These are phyloP conservation scores for Fissipunctia ypsillon DNA, from an alignment of 2,888 invertebrate species.

Conservation along the genomic window DNA sequence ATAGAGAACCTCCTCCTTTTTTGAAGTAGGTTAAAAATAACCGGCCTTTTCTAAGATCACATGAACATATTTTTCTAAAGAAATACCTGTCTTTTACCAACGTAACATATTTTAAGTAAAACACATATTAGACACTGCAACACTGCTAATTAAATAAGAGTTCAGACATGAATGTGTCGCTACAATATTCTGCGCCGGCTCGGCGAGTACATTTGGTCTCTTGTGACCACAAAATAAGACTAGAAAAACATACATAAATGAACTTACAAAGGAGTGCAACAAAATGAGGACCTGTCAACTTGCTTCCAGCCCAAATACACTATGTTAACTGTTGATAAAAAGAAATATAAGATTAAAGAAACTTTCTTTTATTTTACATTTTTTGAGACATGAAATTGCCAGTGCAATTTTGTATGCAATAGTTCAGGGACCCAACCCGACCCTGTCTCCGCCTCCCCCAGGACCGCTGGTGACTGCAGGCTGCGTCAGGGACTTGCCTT, in stretches of 20 bases:
- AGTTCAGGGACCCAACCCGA: neutral
- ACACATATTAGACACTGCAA: neutral
- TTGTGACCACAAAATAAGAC: neutral
- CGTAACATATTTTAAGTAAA: neutral
- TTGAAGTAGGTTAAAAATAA: no score
- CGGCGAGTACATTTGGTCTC: neutral
- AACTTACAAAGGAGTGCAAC: neutral
- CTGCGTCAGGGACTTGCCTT: neutral
- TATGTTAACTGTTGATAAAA: neutral
- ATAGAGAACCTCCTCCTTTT: no score
- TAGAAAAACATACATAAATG: neutral
- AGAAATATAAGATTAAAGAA: no score
- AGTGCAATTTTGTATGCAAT: slow-evolving; percentile 21
- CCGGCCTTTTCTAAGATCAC: neutral
- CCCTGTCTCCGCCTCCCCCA: slow-evolving; percentile 2
- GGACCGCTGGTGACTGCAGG: slow-evolving; percentile 15
- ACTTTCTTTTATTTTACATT: no score
- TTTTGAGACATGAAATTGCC: slow-evolving; percentile 5
- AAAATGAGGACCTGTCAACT: neutral
- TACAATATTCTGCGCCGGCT: neutral
- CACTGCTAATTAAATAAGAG: slow-evolving; percentile 4
- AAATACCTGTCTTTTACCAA: neutral
- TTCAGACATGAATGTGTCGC: neutral
- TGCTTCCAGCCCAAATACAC: neutral
- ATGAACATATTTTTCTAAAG: neutral